Evolutionary conservation across 2,797 vertebrate species (phyloP).

Genomic region (Acomys russatus): DNA sequence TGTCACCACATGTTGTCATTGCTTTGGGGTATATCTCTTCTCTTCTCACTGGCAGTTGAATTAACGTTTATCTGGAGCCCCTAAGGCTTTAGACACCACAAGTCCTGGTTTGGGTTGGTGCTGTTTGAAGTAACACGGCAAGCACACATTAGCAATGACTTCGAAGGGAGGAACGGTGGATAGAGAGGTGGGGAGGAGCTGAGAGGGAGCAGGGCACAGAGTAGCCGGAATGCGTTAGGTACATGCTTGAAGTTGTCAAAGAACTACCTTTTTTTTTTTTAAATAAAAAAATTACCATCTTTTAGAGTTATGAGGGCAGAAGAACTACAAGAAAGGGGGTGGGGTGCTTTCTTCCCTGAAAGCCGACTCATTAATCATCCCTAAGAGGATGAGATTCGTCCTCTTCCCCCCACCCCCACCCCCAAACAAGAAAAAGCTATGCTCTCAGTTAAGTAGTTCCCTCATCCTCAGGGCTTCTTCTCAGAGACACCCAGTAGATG

Average conservation of each 20-base stretch:
- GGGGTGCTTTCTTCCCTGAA: conserved; percentile 29
- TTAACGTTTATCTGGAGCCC: conserved; percentile 10
- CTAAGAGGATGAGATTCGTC: background rate
- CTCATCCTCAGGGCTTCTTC: background rate
- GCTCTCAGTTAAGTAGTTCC: background rate
- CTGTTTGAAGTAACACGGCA: conserved; percentile 14
- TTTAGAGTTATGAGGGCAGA: background rate
- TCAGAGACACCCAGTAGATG: background rate
- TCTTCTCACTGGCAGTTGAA: conserved; percentile 34
- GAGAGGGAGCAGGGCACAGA: too few relatives aligned
- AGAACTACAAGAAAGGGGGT: conserved; percentile 36
- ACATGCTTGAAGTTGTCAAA: background rate
- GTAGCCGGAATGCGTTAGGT: background rate
- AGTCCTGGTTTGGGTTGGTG: background rate
- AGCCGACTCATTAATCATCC: background rate
- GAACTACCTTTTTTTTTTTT: background rate
- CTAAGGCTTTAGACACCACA: conserved; percentile 25
- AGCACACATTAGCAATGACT: background rate
- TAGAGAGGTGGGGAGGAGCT: background rate
- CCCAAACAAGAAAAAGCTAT: background rate
- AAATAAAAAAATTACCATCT: background rate
- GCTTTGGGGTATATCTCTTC: background rate
- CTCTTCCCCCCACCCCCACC: too few relatives aligned
- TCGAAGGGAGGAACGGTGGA: background rate
- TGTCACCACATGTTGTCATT: background rate